A percentile compares a stretch with the other conserved stretches of the same genome.
Evolutionary conservation across 2,888 invertebrate species (phyloP).

Genomic region (Tortrix viridana): DNA sequence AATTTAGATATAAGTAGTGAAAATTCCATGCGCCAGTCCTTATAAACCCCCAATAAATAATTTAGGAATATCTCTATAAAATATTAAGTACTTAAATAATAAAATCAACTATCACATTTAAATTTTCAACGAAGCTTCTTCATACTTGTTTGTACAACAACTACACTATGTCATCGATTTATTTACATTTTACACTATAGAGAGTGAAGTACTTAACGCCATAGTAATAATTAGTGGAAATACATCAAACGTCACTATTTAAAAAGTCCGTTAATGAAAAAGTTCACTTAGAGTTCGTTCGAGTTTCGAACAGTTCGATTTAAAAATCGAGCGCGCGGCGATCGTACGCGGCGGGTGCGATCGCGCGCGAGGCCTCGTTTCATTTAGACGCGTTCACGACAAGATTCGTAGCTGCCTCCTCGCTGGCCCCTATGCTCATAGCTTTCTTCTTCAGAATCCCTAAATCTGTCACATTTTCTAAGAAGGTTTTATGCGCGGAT

Average conservation of each 20-base stretch:
- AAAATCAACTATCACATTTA: slow-evolving; percentile 84
- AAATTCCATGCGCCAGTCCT: slow-evolving; percentile 50
- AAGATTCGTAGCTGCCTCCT: slow-evolving; percentile 86
- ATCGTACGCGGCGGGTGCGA: slow-evolving; percentile 65
- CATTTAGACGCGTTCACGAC: slow-evolving; percentile 84
- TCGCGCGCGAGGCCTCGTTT: slow-evolving; percentile 76
- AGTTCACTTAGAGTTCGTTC: slow-evolving; percentile 49
- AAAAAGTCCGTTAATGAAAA: slow-evolving; percentile 30
- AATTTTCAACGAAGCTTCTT: slow-evolving; percentile 77
- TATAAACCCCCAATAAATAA: slow-evolving; percentile 73
- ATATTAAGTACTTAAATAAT: slow-evolving; percentile 81
- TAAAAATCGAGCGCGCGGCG: slow-evolving; percentile 76
- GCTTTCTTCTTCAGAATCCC: slow-evolving; percentile 96
- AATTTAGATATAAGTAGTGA: slow-evolving; percentile 39
- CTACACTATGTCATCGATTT: slow-evolving; percentile 35
- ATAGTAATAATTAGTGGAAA: slow-evolving; percentile 57
- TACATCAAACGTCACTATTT: slow-evolving; percentile 62
- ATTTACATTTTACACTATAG: slow-evolving; percentile 44
- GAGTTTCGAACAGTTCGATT: slow-evolving; percentile 53
- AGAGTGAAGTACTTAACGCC: slow-evolving; percentile 57
- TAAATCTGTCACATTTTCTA: slow-evolving; percentile 96
- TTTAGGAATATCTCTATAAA: slow-evolving; percentile 78
- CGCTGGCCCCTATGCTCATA: slow-evolving; percentile 85
- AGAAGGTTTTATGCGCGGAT: slow-evolving; percentile 94
- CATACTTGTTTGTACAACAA: slow-evolving; percentile 68